Evolutionary conservation across 2,113 vertebrate genomes (phyloP), one percentile per base, ranked within the genome.

Genomic region (Nipponia nippon): DNA sequence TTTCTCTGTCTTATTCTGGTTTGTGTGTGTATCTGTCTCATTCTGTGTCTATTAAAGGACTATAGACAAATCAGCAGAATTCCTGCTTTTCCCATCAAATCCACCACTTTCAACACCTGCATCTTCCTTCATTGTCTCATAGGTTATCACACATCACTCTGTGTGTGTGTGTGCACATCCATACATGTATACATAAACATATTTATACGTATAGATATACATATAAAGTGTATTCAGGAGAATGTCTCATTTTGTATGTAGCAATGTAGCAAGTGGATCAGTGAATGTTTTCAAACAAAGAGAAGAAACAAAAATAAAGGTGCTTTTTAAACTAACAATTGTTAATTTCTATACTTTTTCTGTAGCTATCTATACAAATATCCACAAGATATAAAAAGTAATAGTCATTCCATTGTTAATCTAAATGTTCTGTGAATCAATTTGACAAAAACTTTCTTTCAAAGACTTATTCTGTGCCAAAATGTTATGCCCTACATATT

Each of bases 131-230:
- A 15, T 36, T 78, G 16, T 59, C 49, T n/a, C 18, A 5, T 21
- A 25, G 16, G 11, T 67, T 70, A 15, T 61, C 30, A 32, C 3
- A 13, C 27, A 53, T 78, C 15, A 9, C 10, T 61, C 10, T 21
- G 1, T 38, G n/a, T 59, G 29, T 44, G 12, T 44, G 23, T 20
- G 12, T 4, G 0, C 7, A 19, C 12, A 25, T n/a, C 14, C 19
- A 7, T 13, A 25, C 8, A 15, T 53, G 7, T 2, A 11, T 59
- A 8, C 19, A 14, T 21, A 46, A 2, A 10, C 8, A 6, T 18
- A 23, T 2, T 1, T 27, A 23, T 46, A 36, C 1, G 1, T 36
- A 10, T 22, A 53, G 3, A 5, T 20, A 58, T 3, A 36, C 1
- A 0, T 46, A 69, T 50, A 61, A 59, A 75, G 50, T 10, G 20